Base-by-base conservation (phyloP, 1,140 invertebrate genomes). In the Probaryconus sp. region DNA sequence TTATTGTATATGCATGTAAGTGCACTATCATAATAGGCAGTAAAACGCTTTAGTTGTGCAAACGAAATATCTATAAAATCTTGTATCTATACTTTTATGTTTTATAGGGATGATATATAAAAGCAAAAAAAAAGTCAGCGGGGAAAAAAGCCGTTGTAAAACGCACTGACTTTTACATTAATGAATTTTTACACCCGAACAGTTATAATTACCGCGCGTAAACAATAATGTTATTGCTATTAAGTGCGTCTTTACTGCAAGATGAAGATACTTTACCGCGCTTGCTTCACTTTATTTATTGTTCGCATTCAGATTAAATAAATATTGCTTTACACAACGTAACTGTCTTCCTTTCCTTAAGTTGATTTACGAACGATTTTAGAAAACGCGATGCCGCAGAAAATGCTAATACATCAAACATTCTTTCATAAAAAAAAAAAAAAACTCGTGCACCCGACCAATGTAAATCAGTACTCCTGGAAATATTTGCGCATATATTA, bases 211-310 rank as follows among this genome's bases (percentile, higher is more conserved):
- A 48, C 51, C 18, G 13, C 30, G 31, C 33, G 37, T 42, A 31
- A 67, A 67, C 63, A 56, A 67, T 67, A 67, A 56, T 26, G 33
- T 67, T 67, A 67, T 56, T 42, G 43, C 31, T 40, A 40, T 40
- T 40, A 56, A 16, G 51, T n/a, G 26, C 40, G 30, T 65, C 11
- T 55, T 65, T 28, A 51, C 28, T 35, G 47, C 37, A 24, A 9
- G 45, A 63, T 50, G 50, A 63, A 20, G 10, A 2, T 3, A 16
- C 11, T 50, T 51, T 31, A 50, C n/a, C 30, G 26, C 20, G 14
- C 1, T 9, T 2, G 20, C 33, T 48, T 37, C 30, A 30, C 55
- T 37, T 7, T 11, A 4, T 7, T 9, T 28, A 28, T 45, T 60
- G 38, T 35, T 14, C 21, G 9, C 17, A 16, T 18, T 33, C 6